Percentiles rank a stretch among this genome's conserved stretches.
Evolutionary conservation across 2,888 invertebrate species (phyloP).

Genomic region (Pherbina coryleti): DNA sequence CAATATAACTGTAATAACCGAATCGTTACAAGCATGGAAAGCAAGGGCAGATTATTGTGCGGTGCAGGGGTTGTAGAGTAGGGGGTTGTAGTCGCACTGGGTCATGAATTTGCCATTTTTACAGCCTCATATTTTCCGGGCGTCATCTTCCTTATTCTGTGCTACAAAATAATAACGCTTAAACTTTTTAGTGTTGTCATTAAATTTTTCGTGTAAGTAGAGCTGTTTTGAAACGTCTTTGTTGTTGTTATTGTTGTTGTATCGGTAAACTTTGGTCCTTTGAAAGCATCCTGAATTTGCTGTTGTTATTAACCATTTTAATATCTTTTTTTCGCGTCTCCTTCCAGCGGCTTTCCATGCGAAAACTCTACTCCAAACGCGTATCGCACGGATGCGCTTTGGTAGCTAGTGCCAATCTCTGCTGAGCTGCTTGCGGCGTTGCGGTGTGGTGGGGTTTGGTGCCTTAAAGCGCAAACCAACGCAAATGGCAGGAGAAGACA

Average conservation of each 20-base stretch:
- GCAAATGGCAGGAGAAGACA: conserved; percentile 5
- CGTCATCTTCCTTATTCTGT: conserved; percentile 56
- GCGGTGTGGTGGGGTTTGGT: neutral
- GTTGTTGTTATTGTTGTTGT: conserved; percentile 33
- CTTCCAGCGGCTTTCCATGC: conserved; percentile 22
- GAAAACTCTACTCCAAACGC: conserved; percentile 13
- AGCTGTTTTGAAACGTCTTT: conserved; percentile 39
- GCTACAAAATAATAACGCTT: conserved; percentile 70
- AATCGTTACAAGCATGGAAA: conserved; percentile 55
- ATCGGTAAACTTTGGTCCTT: conserved; percentile 36
- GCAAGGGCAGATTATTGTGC: conserved; percentile 50
- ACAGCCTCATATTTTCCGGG: conserved; percentile 67
- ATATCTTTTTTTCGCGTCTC: conserved; percentile 43
- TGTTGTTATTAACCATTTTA: conserved; percentile 47
- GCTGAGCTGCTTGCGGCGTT: neutral
- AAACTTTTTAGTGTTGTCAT: conserved; percentile 70
- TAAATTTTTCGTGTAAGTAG: conserved; percentile 68
- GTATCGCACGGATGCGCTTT: conserved; percentile 36
- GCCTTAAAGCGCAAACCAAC: neutral
- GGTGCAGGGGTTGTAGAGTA: conserved; percentile 51
- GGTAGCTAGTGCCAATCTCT: conserved; percentile 6
- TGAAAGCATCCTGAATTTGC: conserved; percentile 35
- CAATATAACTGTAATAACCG: conserved; percentile 66
- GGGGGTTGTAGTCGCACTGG: conserved; percentile 52
- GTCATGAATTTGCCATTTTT: conserved; percentile 70